phyloP scores from a whole-genome alignment of 2,797 vertebrate species.

The Anguilla pacifica region DNA sequence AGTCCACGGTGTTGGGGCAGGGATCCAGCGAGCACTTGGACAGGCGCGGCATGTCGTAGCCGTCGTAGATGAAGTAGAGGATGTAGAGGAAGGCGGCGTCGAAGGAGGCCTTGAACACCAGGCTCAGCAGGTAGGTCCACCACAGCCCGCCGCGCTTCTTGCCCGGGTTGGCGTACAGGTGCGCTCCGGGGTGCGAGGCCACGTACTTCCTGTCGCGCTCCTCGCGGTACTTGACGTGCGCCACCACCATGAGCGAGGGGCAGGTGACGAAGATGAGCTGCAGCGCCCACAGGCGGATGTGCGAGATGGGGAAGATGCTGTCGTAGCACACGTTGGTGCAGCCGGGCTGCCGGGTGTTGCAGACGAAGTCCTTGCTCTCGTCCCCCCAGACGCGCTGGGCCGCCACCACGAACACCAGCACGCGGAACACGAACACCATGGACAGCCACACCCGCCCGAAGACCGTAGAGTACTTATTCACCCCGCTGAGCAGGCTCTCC shows the following conservation, averaged over 20 bases:
- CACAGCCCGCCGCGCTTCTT: constrained; percentile 90
- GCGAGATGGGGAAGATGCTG: constrained; percentile 89
- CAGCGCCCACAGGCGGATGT: constrained; percentile 93
- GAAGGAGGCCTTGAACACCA: constrained; percentile 81
- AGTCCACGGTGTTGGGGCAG: constrained; percentile 87
- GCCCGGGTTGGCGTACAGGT: constrained; percentile 75
- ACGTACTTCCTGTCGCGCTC: constrained; percentile 74
- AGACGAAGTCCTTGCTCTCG: constrained; percentile 88
- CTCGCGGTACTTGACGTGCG: constrained; percentile 87
- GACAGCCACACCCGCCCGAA: constrained; percentile 95
- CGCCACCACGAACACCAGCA: constrained; percentile 89
- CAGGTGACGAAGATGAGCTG: constrained; percentile 96
- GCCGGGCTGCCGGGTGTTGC: constrained; percentile 84
- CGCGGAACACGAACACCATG: constrained; percentile 89
- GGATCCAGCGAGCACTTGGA: constrained; percentile 79
- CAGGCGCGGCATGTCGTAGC: constrained; percentile 79
- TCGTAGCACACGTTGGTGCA: constrained; percentile 89
- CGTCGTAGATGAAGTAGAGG: constrained; percentile 78
- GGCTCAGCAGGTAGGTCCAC: constrained; percentile 91
- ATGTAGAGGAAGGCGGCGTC: constrained; percentile 83
- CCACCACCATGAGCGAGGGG: constrained; percentile 88
- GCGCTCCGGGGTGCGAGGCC: constrained; percentile 49
- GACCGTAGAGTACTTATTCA: constrained; percentile 90
- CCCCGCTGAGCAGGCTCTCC: constrained; percentile 80
- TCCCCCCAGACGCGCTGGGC: constrained; percentile 89